These are phyloP conservation scores for Drosophila birchii DNA, from an alignment of 2,888 invertebrate genomes.

Conservation along the genomic window DNA sequence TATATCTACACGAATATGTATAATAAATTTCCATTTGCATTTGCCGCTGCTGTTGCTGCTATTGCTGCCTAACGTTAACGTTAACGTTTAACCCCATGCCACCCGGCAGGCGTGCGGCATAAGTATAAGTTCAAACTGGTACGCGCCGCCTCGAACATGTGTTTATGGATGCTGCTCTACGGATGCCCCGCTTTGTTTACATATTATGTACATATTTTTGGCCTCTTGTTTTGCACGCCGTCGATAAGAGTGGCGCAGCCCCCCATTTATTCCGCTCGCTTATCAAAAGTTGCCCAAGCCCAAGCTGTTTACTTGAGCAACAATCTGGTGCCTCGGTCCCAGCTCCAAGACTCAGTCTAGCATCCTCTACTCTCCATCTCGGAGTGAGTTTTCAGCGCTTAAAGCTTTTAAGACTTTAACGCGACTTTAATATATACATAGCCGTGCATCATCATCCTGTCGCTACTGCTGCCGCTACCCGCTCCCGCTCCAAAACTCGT, in stretches of 20 bases:
- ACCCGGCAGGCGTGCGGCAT: constrained; percentile 40
- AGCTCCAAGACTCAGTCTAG: constrained; percentile 33
- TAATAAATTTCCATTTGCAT: constrained; percentile 74
- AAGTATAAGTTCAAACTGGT: constrained; percentile 66
- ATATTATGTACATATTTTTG: constrained; percentile 74
- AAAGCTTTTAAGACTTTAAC: constrained; percentile 69
- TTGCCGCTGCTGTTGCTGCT: constrained; percentile 7
- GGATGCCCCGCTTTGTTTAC: constrained; percentile 61
- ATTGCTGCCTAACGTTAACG: constrained; percentile 22
- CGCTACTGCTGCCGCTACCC: too few species aligned
- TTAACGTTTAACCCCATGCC: constrained; percentile 39
- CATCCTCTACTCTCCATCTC: constrained; percentile 11
- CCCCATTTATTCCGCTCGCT: constrained; percentile 44
- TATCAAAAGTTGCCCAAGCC: constrained; percentile 73
- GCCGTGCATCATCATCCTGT: constrained; percentile 30
- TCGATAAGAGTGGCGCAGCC: constrained; percentile 52
- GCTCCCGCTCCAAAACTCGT: background rate
- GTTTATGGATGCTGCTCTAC: constrained; percentile 55
- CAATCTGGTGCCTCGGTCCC: constrained; percentile 63
- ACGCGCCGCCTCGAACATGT: constrained; percentile 68
- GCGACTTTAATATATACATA: constrained; percentile 72
- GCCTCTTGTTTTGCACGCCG: constrained; percentile 67
- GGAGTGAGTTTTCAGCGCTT: constrained; percentile 38
- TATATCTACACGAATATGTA: constrained; percentile 73
- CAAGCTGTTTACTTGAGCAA: constrained; percentile 77